Evolutionary conservation across 2,888 invertebrate genomes (phyloP), one percentile per base, ranked within the genome.

Genomic region (Drosophila neotestacea): DNA sequence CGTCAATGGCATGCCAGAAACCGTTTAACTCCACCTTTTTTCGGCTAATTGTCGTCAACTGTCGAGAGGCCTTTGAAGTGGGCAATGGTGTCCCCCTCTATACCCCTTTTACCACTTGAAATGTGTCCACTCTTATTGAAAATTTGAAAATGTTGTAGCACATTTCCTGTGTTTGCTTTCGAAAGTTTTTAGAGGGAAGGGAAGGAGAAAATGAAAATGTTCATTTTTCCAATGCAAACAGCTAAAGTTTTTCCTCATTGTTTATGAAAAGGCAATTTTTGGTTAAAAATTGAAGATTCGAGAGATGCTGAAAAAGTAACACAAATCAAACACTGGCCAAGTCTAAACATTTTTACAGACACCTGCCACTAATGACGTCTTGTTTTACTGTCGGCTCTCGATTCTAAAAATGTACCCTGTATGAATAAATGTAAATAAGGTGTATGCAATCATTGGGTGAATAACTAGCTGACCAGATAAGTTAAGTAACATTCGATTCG

Each of bases 281-380:
- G 56, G 59, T 55, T 54, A 36, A 56, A 22, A 41, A 28, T 36
- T 60, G 55, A 54, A 41, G 27, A 55, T 44, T 27, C 42, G 50
- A 60, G 36, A 68, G 48, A 69, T 64, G 77, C 51, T 64, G 42
- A 60, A 67, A 70, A 67, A 64, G 46, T 50, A 76, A 74, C 75
- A 79, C 79, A 84, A 85, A 85, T 88, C 85, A 85, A 85, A 85
- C 81, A 88, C 62, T 66, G 61, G 68, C 81, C 81, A 70, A 77
- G 85, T 89, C 88, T 85, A 86, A 86, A 89, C 88, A 89, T 85
- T 86, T 87, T 89, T 85, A 89, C 88, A 86, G 81, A 85, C 86
- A 89, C 86, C 89, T 86, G 89, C 85, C 88, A 87, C 71, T 77
- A 79, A 79, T 83, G 89, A 86, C 88, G 83, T 81, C 85, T 81